Base-by-base conservation (phyloP, 2,797 vertebrate species). In the Leptoclinus maculatus region DNA sequence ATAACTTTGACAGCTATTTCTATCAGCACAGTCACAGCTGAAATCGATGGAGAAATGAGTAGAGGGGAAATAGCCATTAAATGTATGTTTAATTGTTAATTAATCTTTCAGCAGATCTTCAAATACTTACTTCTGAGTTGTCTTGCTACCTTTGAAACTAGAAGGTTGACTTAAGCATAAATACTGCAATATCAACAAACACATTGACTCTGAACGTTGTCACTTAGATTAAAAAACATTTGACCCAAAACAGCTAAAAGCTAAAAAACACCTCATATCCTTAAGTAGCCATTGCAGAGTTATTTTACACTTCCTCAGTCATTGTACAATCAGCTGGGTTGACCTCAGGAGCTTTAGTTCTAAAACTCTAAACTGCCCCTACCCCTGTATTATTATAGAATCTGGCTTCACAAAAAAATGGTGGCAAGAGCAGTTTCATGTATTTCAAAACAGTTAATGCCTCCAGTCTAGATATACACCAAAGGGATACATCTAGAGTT, bases 1-100 rank as follows among this genome's bases (percentile, higher is more conserved):
- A 90, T 79, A 82, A 65, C 64, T 68, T 66, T 76, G 60, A 71
- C 75, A 79, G 64, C 49, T 21, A 79, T 79, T 81, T 72, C 39
- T 43, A 32, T 66, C 57, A 53, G 41, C 7, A 68, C 29, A 69
- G 32, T 41, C 56, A 19, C 29, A 32, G 60, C 21, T 54, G 49
- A 62, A 73, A 64, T 71, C 0, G 4, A 57, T 32, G 25, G 45
- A 57, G 10, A 62, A 2, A 68, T 64, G 63, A 54, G 13, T 19
- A 47, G 25, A 66, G 4, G 32, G 23, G 32, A 19, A 75, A 70
- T 29, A 16, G 17, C 23, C 0, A 51, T 59, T 45, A 75, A 53
- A 74, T 6, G 1, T 49, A 47, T 2, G 10, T 38, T 17, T 62
- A 17, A 29, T 56, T 56, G 14, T 23, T 0, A 53, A 41, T 38